Percentiles rank a stretch among this genome's conserved stretches.
Conservation (phyloP, 2,888 invertebrate species). For the Cyrtodaria siliqua region DNA sequence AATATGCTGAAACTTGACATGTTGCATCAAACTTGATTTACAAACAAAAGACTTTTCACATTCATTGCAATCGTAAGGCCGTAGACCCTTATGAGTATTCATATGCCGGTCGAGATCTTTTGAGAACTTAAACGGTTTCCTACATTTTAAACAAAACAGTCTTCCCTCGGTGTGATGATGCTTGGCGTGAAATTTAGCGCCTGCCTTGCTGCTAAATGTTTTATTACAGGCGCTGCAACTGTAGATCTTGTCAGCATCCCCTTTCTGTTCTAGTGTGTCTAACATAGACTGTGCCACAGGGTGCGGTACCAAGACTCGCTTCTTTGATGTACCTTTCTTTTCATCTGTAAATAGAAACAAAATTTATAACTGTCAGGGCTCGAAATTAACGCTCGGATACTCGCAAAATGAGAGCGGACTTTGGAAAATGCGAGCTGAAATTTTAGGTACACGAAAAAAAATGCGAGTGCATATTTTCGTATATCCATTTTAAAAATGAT, state of each 20-base stretch:
- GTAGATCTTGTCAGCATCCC: not conserved
- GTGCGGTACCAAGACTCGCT: too few relatives aligned
- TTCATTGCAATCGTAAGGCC: slow-evolving; percentile 32
- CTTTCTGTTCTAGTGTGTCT: too few relatives aligned
- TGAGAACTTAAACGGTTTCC: slow-evolving; percentile 27
- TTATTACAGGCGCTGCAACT: slow-evolving; percentile 20
- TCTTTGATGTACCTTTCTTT: too few relatives aligned
- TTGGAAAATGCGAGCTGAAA: too few relatives aligned
- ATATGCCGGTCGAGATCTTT: slow-evolving; percentile 38
- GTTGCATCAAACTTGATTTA: slow-evolving; percentile 43
- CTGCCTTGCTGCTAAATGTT: slow-evolving; percentile 13
- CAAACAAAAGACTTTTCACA: slow-evolving; percentile 48
- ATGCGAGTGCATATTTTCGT: too few relatives aligned
- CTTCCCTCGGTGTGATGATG: slow-evolving; percentile 18
- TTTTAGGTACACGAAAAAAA: too few relatives aligned
- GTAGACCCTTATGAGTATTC: slow-evolving; percentile 32
- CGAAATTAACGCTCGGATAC: too few relatives aligned
- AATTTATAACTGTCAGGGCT: too few relatives aligned
- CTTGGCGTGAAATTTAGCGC: slow-evolving; percentile 32
- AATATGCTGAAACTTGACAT: slow-evolving; percentile 40
- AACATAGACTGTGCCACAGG: too few relatives aligned
- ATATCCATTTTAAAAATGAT: too few relatives aligned
- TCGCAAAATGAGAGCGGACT: too few relatives aligned
- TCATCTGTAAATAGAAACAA: too few relatives aligned
- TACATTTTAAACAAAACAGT: slow-evolving; percentile 19